Conservation (phyloP, 2,888 invertebrate species). For the Chalcis sispes region DNA sequence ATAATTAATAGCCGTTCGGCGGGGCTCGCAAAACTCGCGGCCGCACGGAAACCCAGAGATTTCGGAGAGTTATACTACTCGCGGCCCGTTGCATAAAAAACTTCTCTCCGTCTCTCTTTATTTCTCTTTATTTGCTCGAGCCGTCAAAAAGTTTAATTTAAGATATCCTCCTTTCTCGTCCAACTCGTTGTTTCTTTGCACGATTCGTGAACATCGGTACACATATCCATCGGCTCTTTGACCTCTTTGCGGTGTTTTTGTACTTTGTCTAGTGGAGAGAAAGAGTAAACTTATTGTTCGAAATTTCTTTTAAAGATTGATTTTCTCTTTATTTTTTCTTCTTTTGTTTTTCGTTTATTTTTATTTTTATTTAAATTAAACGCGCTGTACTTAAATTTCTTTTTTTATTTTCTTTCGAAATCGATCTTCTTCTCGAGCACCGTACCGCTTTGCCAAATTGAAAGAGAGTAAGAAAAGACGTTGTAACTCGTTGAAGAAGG, state of each 20-base stretch:
- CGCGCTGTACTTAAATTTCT: conserved; percentile 22
- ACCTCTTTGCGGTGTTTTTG: conserved; percentile 22
- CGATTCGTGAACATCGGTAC: not conserved
- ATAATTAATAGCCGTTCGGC: conserved; percentile 19
- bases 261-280: conserved; percentile 32
- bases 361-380: conserved; percentile 9
- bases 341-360: conserved; percentile 10
- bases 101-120: no score
- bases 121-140: not conserved
- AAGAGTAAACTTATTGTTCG: not conserved
- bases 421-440: no score
- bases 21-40: not conserved
- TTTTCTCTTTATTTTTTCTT: conserved; percentile 12
- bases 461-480: no score
- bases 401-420: conserved; percentile 11
- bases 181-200: not conserved
- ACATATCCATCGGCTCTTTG: conserved; percentile 29
- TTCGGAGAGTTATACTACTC: conserved; percentile 18
- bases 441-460: no score
- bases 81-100: no score
- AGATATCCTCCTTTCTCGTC: conserved; percentile 5
- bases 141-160: conserved; percentile 40
- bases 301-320: no score
- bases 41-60: not conserved
- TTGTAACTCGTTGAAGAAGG: no score